These are phyloP conservation scores for Cecropterus lyciades DNA, from an alignment of 1,140 invertebrate genomes.

Conservation along the genomic window DNA sequence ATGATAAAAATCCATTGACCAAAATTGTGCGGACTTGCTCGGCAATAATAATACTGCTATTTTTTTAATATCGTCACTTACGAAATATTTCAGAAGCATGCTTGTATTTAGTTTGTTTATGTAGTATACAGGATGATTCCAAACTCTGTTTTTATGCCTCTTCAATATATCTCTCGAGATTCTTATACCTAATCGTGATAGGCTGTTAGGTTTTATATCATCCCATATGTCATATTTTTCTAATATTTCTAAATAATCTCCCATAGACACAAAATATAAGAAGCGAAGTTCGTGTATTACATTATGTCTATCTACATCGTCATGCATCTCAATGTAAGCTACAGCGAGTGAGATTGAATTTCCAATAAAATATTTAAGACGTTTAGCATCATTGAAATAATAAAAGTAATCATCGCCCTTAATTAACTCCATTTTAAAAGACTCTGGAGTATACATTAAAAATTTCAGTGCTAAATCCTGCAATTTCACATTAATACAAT, in stretches of 20 bases:
- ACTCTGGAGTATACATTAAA: slow-evolving; percentile 38
- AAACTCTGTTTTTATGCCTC: slow-evolving; percentile 54
- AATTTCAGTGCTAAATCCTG: slow-evolving; percentile 40
- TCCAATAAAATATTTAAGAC: slow-evolving; percentile 41
- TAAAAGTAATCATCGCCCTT: slow-evolving; percentile 11
- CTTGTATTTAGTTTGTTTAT: slow-evolving; percentile 45
- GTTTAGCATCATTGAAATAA: slow-evolving; percentile 18
- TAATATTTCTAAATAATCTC: slow-evolving; percentile 44
- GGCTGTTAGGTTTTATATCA: background rate
- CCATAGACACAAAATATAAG: slow-evolving; percentile 38
- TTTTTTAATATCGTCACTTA: slow-evolving; percentile 52
- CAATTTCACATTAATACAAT: slow-evolving; percentile 37
- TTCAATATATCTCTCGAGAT: slow-evolving; percentile 62
- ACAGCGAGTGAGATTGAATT: slow-evolving; percentile 38
- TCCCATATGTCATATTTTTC: slow-evolving; percentile 26
- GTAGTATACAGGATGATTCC: slow-evolving; percentile 48
- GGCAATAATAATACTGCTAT: slow-evolving; percentile 47
- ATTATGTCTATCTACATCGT: slow-evolving; percentile 6
- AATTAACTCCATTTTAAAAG: slow-evolving; percentile 40
- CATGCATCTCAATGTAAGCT: slow-evolving; percentile 31
- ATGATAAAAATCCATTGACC: slow-evolving; percentile 45
- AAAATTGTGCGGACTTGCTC: slow-evolving; percentile 45
- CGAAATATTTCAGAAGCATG: slow-evolving; percentile 46
- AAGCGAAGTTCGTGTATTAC: slow-evolving; percentile 35
- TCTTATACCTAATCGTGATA: slow-evolving; percentile 41